These are phyloP conservation scores for Cynopterus brachyotis DNA, from an alignment of 2,113 vertebrate species.

Conservation along the genomic window DNA sequence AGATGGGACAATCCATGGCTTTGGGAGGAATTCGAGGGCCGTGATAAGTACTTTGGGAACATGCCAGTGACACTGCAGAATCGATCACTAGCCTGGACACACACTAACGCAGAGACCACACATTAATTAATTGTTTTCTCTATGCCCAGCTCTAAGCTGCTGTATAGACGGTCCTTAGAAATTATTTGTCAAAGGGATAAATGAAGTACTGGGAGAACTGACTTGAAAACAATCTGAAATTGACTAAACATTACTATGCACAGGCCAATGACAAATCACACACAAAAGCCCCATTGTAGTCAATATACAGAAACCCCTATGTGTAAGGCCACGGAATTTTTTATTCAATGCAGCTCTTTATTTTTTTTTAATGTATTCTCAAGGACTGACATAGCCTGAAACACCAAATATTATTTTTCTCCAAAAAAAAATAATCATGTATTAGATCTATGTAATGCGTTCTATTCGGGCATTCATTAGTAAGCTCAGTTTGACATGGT, in stretches of 20 bases:
- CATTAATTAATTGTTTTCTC: background rate
- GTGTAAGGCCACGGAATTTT: background rate
- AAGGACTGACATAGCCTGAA: background rate
- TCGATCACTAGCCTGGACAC: background rate
- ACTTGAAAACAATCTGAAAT: constrained; percentile 49
- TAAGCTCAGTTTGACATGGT: background rate
- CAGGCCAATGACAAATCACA: background rate
- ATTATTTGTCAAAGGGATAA: background rate
- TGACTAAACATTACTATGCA: background rate
- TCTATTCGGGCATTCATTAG: constrained; percentile 37
- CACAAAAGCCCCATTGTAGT: background rate
- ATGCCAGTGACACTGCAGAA: background rate
- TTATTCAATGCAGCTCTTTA: background rate
- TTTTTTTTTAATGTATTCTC: constrained; percentile 1
- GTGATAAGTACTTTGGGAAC: background rate
- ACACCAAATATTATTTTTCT: background rate
- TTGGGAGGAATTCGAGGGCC: background rate
- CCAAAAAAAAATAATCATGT: background rate
- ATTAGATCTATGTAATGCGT: background rate
- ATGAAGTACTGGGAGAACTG: constrained; percentile 47
- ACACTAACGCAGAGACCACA: background rate
- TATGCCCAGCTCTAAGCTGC: background rate
- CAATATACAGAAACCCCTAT: background rate
- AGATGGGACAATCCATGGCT: background rate
- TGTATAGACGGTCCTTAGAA: background rate